Percentiles rank a stretch among this genome's conserved stretches.
phyloP scores from a whole-genome alignment of 2,113 vertebrate species.

The Calidris pugnax region DNA sequence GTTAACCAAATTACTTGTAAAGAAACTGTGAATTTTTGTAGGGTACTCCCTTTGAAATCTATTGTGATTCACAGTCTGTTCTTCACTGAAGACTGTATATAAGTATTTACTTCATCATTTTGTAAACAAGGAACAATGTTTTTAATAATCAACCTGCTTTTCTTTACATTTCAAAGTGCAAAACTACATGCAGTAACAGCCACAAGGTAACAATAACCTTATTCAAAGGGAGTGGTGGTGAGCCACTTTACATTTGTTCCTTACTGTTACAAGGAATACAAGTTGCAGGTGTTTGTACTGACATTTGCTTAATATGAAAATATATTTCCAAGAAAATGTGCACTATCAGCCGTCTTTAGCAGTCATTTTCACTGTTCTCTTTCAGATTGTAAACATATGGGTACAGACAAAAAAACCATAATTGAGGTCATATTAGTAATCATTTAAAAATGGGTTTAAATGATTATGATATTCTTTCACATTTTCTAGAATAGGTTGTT shows the following conservation, averaged over 20 bases:
- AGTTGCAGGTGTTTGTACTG: slow-evolving; percentile 27
- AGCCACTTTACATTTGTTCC: background rate
- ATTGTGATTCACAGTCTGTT: background rate
- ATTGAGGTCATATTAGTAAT: background rate
- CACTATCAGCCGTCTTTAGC: background rate
- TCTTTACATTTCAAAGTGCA: background rate
- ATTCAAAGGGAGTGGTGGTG: background rate
- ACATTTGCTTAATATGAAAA: slow-evolving; percentile 11
- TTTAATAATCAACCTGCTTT: background rate
- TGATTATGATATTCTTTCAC: background rate
- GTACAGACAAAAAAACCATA: background rate
- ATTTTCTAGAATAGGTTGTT: background rate
- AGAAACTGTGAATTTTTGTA: background rate
- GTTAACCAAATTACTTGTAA: background rate
- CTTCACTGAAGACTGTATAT: background rate
- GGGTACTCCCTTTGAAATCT: background rate
- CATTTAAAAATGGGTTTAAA: background rate
- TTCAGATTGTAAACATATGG: background rate
- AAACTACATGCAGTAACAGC: background rate
- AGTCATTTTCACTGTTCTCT: background rate
- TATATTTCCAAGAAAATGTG: background rate
- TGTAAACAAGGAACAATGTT: background rate
- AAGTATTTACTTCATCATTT: background rate
- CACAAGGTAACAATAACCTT: background rate
- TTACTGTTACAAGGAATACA: background rate